These are phyloP conservation scores for Hydrolagus affinis DNA, from an alignment of 2,113 vertebrate genomes.

Conservation along the genomic window DNA sequence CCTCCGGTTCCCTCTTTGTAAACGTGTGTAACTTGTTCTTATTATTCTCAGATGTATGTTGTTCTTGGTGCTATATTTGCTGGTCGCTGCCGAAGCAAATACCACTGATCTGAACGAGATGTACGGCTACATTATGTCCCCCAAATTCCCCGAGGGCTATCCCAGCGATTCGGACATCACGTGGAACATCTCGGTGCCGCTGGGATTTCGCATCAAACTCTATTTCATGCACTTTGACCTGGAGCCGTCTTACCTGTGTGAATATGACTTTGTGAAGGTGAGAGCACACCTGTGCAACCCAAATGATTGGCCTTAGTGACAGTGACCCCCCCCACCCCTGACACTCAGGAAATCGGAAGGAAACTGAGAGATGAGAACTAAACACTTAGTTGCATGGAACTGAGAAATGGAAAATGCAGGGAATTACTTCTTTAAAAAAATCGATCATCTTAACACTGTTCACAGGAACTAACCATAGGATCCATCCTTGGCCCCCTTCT, in stretches of 20 bases:
- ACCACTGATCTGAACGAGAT: constrained; percentile 56
- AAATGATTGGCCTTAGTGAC: no score
- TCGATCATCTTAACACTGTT: no score
- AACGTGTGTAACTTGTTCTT: constrained; percentile 34
- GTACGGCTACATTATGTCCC: constrained; percentile 78
- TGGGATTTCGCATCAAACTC: constrained; percentile 71
- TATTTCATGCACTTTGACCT: constrained; percentile 94
- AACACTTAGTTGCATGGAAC: no score
- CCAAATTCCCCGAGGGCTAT: constrained; percentile 81
- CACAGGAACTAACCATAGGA: no score
- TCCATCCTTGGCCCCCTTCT: no score
- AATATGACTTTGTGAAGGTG: constrained; percentile 93
- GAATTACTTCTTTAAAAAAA: no score
- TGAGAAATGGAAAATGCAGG: no score
- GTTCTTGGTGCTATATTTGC: not conserved
- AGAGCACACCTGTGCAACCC: constrained; percentile 38
- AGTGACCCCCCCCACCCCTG: no score
- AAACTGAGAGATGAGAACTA: no score
- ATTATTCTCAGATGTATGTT: not conserved
- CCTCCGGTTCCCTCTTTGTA: constrained; percentile 37
- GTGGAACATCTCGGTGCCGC: constrained; percentile 78
- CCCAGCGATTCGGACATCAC: constrained; percentile 63
- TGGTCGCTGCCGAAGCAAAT: constrained; percentile 4
- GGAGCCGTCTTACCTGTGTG: constrained; percentile 90
- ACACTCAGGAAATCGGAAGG: no score